Evolutionary conservation across 2,797 vertebrate species (phyloP).

Genomic region (Botia kubotai): DNA sequence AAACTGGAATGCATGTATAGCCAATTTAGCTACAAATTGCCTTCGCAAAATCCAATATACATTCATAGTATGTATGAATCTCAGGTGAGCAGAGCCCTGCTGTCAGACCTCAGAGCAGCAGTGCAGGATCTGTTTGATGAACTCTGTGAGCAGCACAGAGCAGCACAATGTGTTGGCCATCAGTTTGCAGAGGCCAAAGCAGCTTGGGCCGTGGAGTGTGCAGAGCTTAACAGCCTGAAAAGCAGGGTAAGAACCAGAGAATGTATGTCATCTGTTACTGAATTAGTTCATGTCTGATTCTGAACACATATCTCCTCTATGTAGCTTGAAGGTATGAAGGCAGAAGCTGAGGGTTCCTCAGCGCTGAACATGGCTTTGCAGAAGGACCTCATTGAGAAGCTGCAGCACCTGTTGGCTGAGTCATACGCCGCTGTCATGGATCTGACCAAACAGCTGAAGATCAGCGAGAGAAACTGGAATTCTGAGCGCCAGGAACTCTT

Average conservation of each 20-base stretch:
- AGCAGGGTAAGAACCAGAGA: conserved; percentile 41
- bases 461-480: conserved; percentile 84
- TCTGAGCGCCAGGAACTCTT: conserved; percentile 83
- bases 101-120: conserved; percentile 82
- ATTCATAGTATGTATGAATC: background rate
- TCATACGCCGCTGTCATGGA: conserved; percentile 86
- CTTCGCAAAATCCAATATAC: background rate
- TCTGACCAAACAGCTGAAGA: conserved; percentile 82
- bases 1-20: background rate
- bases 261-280: background rate
- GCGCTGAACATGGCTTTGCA: conserved; percentile 62
- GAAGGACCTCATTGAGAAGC: conserved; percentile 77
- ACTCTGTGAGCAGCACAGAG: conserved; percentile 79
- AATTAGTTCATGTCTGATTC: background rate
- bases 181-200: conserved; percentile 57
- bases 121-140: conserved; percentile 83
- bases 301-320: background rate
- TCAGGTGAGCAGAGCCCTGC: conserved; percentile 74
- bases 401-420: conserved; percentile 85
- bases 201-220: conserved; percentile 51
- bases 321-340: conserved; percentile 80
- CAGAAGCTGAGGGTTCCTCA: conserved; percentile 43
- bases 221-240: conserved; percentile 48
- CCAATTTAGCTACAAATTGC: background rate
- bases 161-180: conserved; percentile 79